Conservation (phyloP, 2,888 invertebrate genomes). For the Teleiodes luculella region DNA sequence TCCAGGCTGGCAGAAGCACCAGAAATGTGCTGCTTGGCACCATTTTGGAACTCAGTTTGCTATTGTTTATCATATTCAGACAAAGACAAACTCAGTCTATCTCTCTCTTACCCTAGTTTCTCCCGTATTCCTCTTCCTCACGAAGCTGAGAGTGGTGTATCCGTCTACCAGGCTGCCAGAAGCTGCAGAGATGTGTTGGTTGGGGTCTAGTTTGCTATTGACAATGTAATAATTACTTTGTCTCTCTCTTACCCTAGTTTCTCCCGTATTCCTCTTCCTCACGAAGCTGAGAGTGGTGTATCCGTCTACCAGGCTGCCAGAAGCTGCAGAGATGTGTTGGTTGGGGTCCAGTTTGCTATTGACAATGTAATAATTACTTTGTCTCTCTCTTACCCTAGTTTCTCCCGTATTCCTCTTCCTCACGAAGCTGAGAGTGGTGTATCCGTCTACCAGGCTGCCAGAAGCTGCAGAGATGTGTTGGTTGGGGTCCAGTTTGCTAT, state of each 20-base stretch:
- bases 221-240: too few species aligned
- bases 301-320: constrained; percentile 86
- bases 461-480: constrained; percentile 86
- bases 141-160: constrained; percentile 87
- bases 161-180: constrained; percentile 87
- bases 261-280: constrained; percentile 86
- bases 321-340: constrained; percentile 85
- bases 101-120: too few species aligned
- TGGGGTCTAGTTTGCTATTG: constrained; percentile 82
- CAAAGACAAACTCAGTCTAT: too few species aligned
- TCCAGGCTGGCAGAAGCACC: constrained; percentile 83
- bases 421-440: constrained; percentile 87
- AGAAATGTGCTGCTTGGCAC: constrained; percentile 85
- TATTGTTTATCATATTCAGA: too few species aligned
- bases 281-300: constrained; percentile 87
- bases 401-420: constrained; percentile 88
- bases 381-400: constrained; percentile 44
- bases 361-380: too few species aligned
- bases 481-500: constrained; percentile 81
- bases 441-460: constrained; percentile 85
- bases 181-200: constrained; percentile 85
- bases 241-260: constrained; percentile 61
- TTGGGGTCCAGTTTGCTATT: constrained; percentile 82
- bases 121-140: constrained; percentile 85
- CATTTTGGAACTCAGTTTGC: constrained; percentile 83